These are phyloP conservation scores for Lymantria dispar DNA, from an alignment of 2,888 invertebrate species.

Conservation along the genomic window DNA sequence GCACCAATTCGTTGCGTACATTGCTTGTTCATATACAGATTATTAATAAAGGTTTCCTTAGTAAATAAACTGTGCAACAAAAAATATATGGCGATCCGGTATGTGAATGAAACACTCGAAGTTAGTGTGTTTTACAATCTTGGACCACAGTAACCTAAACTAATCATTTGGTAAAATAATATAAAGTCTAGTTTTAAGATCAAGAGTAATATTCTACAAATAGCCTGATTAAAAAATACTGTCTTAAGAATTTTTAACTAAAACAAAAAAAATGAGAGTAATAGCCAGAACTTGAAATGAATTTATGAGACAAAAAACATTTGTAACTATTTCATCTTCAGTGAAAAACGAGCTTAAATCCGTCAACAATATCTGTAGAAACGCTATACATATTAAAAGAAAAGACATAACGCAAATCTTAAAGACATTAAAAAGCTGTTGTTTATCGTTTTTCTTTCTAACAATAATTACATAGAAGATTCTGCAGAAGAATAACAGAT, in stretches of 20 bases:
- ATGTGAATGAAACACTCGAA: too few species aligned
- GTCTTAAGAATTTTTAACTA: conserved; percentile 14
- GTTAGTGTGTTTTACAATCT: not conserved
- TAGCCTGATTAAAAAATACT: too few species aligned
- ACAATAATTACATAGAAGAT: conserved; percentile 50
- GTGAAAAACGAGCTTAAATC: conserved; percentile 37
- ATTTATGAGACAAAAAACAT: conserved; percentile 27
- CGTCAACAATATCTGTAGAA: conserved; percentile 52
- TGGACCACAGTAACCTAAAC: not conserved
- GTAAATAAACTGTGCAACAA: too few species aligned
- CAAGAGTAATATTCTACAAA: too few species aligned
- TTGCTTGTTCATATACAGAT: too few species aligned
- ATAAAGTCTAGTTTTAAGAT: too few species aligned
- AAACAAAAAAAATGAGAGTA: conserved; percentile 32
- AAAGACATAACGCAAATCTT: conserved; percentile 42
- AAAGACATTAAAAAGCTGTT: conserved; percentile 18
- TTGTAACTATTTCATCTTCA: not conserved
- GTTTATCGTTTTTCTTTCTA: conserved; percentile 6
- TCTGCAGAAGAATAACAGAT: conserved; percentile 46
- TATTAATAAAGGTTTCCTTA: too few species aligned
- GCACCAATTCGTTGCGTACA: too few species aligned
- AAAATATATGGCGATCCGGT: too few species aligned
- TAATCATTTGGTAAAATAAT: not conserved
- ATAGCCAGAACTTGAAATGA: conserved; percentile 33
- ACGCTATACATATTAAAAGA: conserved; percentile 48